These are phyloP conservation scores for Aplysina aerophoba DNA, from an alignment of 37 sponge, comb jelly and placozoan genomes.

Conservation along the genomic window DNA sequence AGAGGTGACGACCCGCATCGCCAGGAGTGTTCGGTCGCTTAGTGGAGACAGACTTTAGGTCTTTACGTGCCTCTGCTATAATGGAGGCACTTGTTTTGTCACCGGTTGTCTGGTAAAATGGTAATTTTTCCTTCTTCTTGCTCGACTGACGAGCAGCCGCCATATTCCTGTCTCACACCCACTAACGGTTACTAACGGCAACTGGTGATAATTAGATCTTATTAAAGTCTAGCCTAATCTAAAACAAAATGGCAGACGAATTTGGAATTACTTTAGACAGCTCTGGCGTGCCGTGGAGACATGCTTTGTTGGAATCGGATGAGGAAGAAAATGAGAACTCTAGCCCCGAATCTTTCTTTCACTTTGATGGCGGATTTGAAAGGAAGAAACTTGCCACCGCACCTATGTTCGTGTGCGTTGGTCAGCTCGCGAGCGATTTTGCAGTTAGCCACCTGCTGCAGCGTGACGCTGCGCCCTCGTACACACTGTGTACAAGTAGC, in stretches of 20 bases:
- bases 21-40: constrained; percentile 75
- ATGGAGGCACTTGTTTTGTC: constrained; percentile 63
- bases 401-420: not conserved
- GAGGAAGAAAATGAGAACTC: not conserved
- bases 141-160: not conserved
- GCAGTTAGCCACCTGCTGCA: not conserved
- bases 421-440: not conserved
- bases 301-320: constrained; percentile 8
- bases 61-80: constrained; percentile 70
- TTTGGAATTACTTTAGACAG: constrained; percentile 11
- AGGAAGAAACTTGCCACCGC: too few relatives aligned
- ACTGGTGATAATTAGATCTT: not conserved
- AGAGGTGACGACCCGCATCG: constrained; percentile 36
- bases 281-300: constrained; percentile 6
- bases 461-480: not conserved
- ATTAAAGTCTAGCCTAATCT: too few relatives aligned
- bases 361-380: not conserved
- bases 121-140: constrained; percentile 8
- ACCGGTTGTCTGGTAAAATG: constrained; percentile 14
- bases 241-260: constrained; percentile 25
- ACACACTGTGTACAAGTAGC: not conserved
- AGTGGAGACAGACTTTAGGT: constrained; percentile 53
- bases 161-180: not conserved
- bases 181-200: constrained; percentile 2
- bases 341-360: not conserved